Percentiles rank a stretch among this genome's conserved stretches.
Evolutionary conservation across 1,140 invertebrate species (phyloP).

Genomic region (Diuraphis noxia): DNA sequence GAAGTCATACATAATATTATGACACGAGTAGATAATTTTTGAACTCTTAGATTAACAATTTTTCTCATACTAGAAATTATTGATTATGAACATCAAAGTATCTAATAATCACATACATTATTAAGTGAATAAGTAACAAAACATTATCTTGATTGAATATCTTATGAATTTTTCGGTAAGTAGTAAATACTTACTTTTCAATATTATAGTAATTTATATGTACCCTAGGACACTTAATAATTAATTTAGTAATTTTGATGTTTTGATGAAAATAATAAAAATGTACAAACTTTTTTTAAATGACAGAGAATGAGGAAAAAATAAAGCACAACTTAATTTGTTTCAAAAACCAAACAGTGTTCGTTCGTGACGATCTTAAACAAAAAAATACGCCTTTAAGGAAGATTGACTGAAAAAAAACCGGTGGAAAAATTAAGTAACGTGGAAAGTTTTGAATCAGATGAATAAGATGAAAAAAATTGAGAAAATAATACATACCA

Average conservation of each 20-base stretch:
- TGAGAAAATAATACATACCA: neutral
- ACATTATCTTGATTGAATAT: neutral
- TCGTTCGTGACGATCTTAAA: neutral
- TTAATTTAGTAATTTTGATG: neutral
- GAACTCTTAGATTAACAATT: no score
- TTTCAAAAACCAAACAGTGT: neutral
- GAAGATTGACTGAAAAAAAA: neutral
- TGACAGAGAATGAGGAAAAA: neutral
- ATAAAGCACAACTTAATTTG: neutral
- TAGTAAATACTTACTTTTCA: neutral
- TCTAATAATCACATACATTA: no score
- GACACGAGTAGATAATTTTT: no score
- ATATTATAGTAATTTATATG: neutral
- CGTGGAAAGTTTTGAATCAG: neutral
- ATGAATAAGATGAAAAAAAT: neutral
- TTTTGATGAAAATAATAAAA: constrained; percentile 8
- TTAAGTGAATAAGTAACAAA: no score
- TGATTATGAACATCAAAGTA: no score
- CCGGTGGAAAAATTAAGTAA: neutral
- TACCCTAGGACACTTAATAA: neutral
- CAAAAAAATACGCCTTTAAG: neutral
- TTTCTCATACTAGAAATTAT: no score
- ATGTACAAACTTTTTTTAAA: neutral
- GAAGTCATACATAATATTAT: no score
- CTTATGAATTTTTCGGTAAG: neutral